Base-by-base conservation (phyloP, 2,113 vertebrate genomes). In the Taxidea taxus region DNA sequence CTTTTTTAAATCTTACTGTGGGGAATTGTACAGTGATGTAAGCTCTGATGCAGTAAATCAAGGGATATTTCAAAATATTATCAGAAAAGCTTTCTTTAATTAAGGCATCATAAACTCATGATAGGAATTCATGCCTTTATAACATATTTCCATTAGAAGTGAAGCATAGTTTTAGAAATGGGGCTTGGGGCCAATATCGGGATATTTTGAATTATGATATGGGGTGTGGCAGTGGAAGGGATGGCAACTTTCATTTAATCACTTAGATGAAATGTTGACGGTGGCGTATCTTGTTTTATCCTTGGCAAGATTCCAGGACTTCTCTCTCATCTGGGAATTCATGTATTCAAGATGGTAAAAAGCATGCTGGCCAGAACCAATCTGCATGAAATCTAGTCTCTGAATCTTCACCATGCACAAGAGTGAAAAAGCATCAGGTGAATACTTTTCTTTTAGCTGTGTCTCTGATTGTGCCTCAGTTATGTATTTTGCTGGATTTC, bases 61-160 rank as follows among this genome's bases (percentile, higher is more conserved):
- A 90, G 27, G 14, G 23, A 66, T 85, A 68, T 84, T 96, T 94
- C 39, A 39, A 89, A 94, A 72, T 93, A 15, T 47, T 91, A 80
- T 80, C 31, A 58, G 68, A 91, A 78, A 81, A 56, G 13, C 12
- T 94, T 87, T 94, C 70, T 90, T 95, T 80, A 94, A 92, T 47
- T 15, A 66, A 83, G 42, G 3, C 29, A 87, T 70, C 58, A 54
- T 62, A 89, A 97, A 51, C 47, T 42, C 42, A 56, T 54, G 31
- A 20, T 42, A 82, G 34, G 12, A 21, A 70, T 82, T 70, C 3
- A 8, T 68, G 21, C 47, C 20, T 88, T 75, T 75, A 64, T 51
- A 91, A 49, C 1, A 42, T 34, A 25, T 72, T 91, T 95, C 9
- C 62, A 80, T 51, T 90, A 77, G 89, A 13, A 87, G 25, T 64